phyloP scores from a whole-genome alignment of 2,888 invertebrate genomes.

The Amphiduros pacificus region DNA sequence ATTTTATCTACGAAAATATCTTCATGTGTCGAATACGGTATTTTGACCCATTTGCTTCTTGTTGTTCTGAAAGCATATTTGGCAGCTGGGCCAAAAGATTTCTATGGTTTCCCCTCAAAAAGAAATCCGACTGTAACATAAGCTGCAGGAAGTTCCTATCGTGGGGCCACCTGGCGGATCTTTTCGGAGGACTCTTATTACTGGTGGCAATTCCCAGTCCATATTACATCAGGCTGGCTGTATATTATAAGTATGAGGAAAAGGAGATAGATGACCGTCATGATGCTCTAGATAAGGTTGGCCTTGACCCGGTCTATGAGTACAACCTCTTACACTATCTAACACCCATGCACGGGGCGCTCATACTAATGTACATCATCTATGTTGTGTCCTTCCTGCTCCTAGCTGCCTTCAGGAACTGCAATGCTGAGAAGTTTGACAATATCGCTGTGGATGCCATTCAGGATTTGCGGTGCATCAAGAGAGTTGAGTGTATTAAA shows the following conservation, averaged over 20 bases:
- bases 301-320: slow-evolving; percentile 13
- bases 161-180: slow-evolving; percentile 26
- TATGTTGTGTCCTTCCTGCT: slow-evolving; percentile 26
- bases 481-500: slow-evolving; percentile 25
- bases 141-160: slow-evolving; percentile 27
- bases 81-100: slow-evolving; percentile 33
- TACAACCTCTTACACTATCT: slow-evolving; percentile 28
- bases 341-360: slow-evolving; percentile 23
- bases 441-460: slow-evolving; percentile 22
- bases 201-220: slow-evolving; percentile 26
- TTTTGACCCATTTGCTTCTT: slow-evolving; percentile 30
- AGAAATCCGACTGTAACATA: slow-evolving; percentile 27
- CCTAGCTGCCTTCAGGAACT: slow-evolving; percentile 19
- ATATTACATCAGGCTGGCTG: slow-evolving; percentile 25
- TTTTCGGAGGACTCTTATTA: slow-evolving; percentile 24
- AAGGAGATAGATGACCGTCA: slow-evolving; percentile 18
- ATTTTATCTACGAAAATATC: slow-evolving; percentile 28
- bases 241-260: slow-evolving; percentile 30
- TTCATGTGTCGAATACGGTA: slow-evolving; percentile 23
- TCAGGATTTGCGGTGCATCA: slow-evolving; percentile 24
- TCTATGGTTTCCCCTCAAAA: slow-evolving; percentile 23
- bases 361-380: slow-evolving; percentile 26
- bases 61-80: slow-evolving; percentile 31
- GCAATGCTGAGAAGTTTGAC: slow-evolving; percentile 21
- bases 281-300: slow-evolving; percentile 18